phyloP scores from a whole-genome alignment of 2,113 vertebrate genomes.

The Gasterosteus aculeatus region DNA sequence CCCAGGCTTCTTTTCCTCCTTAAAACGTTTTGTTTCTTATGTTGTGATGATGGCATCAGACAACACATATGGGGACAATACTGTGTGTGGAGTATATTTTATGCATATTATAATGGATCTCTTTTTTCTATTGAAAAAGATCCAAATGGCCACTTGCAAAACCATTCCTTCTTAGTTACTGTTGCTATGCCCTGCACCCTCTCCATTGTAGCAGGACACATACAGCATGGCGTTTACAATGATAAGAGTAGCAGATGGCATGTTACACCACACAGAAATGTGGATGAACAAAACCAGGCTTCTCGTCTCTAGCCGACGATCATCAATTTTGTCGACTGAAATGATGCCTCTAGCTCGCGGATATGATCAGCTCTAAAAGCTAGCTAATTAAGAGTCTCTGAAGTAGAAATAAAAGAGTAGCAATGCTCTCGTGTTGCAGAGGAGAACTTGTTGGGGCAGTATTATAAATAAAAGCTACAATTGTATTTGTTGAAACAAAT shows the following conservation, averaged over 20 bases:
- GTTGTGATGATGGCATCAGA: background rate
- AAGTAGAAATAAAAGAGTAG: constrained; percentile 1
- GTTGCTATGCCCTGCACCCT: background rate
- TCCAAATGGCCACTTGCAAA: background rate
- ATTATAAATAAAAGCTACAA: background rate
- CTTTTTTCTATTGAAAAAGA: no score
- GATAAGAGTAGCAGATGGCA: background rate
- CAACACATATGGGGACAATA: background rate
- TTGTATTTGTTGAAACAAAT: background rate
- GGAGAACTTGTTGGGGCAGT: background rate
- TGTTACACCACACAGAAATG: background rate
- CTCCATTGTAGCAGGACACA: background rate
- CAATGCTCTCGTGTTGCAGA: background rate
- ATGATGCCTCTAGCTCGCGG: background rate
- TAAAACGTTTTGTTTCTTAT: background rate
- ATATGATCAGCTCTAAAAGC: constrained; percentile 4
- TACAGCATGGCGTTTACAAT: background rate
- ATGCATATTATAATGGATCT: background rate
- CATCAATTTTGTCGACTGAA: background rate
- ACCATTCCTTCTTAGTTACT: background rate
- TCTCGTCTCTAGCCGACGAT: background rate
- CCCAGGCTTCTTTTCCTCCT: background rate
- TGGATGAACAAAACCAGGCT: background rate
- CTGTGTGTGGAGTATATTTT: background rate
- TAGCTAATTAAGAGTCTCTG: background rate